Percentiles rank a stretch among this genome's conserved stretches.
Conservation (phyloP, 2,888 invertebrate species). For the Chrysolina haemoptera region DNA sequence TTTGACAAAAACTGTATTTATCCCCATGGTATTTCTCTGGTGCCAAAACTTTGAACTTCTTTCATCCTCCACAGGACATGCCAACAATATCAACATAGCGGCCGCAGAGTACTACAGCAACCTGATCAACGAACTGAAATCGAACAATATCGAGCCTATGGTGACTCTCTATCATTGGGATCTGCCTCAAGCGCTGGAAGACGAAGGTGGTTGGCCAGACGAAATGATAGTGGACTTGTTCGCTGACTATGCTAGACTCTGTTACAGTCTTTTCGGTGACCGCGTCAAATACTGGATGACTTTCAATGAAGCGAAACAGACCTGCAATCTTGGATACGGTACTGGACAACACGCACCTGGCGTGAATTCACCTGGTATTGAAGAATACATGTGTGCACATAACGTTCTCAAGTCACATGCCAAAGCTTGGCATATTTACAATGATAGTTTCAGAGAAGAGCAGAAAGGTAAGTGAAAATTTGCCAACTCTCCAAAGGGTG, state of each 20-base stretch:
- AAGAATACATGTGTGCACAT: conserved; percentile 77
- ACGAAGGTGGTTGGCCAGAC: conserved; percentile 29
- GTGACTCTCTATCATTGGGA: conserved; percentile 74
- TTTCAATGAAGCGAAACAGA: conserved; percentile 70
- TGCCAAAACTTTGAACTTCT: not conserved
- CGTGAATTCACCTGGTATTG: conserved; percentile 68
- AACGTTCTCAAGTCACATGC: conserved; percentile 79
- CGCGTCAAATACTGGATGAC: conserved; percentile 71
- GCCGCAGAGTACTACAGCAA: conserved; percentile 73
- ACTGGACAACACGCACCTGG: conserved; percentile 60
- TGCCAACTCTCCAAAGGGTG: too few species aligned
- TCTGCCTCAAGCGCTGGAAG: conserved; percentile 70
- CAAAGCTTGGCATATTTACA: conserved; percentile 75
- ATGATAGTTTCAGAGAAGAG: conserved; percentile 70
- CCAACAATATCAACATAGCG: conserved; percentile 76
- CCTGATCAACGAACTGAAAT: conserved; percentile 65
- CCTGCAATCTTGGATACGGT: conserved; percentile 54
- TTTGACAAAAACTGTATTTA: too few species aligned
- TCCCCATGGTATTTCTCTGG: not conserved
- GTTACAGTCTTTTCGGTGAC: conserved; percentile 58
- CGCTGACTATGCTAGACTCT: conserved; percentile 72
- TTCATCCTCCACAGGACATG: conserved; percentile 59
- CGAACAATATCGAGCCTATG: conserved; percentile 72
- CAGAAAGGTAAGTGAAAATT: conserved; percentile 46
- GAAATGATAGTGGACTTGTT: conserved; percentile 56